A percentile compares a stretch with the other conserved stretches of the same genome.
phyloP scores from a whole-genome alignment of 2,888 invertebrate species.

The Drosophila infuscata region DNA sequence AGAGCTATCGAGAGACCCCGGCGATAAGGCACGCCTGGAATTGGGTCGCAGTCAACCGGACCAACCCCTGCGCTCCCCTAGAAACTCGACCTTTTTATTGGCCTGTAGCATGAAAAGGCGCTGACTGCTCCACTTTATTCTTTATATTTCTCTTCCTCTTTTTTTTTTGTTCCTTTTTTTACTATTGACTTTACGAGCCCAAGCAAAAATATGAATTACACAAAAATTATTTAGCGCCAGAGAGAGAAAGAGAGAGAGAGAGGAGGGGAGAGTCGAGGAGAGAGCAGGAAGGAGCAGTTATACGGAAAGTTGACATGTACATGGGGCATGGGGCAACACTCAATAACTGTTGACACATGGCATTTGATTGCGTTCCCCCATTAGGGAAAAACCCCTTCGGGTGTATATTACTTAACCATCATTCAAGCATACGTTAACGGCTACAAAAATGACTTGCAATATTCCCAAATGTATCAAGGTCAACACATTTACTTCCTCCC shows the following conservation, averaged over 20 bases:
- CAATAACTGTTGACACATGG: constrained; percentile 61
- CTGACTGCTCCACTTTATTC: constrained; percentile 55
- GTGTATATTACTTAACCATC: constrained; percentile 13
- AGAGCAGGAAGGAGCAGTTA: constrained; percentile 1
- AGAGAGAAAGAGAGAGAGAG: neutral
- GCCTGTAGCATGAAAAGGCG: constrained; percentile 69
- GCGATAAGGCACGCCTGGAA: constrained; percentile 79
- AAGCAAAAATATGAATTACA: constrained; percentile 53
- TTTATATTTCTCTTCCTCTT: neutral
- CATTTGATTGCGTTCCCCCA: constrained; percentile 59
- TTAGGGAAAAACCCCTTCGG: constrained; percentile 41
- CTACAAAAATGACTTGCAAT: constrained; percentile 28
- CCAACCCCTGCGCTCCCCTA: neutral
- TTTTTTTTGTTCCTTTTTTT: neutral
- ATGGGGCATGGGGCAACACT: constrained; percentile 29
- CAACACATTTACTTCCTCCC: neutral
- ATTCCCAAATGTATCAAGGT: constrained; percentile 31
- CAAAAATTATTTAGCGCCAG: constrained; percentile 65
- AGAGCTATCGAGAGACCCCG: constrained; percentile 6
- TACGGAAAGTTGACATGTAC: constrained; percentile 40
- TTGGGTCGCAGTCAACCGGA: constrained; percentile 57
- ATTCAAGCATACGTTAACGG: constrained; percentile 11
- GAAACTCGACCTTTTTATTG: constrained; percentile 63
- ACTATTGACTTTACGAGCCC: constrained; percentile 59
- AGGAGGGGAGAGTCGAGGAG: neutral